Base-by-base conservation (phyloP, 2,797 vertebrate species). In the Danio choprae region DNA sequence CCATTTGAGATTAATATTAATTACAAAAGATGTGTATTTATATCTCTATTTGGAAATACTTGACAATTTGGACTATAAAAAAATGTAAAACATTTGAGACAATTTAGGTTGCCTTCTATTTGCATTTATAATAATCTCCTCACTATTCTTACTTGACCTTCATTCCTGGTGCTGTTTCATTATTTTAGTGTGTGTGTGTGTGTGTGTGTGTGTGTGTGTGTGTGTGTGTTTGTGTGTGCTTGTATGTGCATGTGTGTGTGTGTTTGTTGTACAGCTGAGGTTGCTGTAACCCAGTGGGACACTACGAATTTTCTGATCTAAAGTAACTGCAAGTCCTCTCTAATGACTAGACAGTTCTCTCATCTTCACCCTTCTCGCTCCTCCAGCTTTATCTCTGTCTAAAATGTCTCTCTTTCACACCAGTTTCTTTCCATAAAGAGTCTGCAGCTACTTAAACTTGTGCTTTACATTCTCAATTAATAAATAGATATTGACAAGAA, bases 321-420 rank as follows among this genome's bases (percentile, higher is more conserved):
- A 58, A 58, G 60, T 77, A 58, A 83, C 36, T 68, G 53, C 44
- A 40, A 60, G 63, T 55, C 55, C 59, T 71, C 56, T 74, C 50
- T 74, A 77, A 79, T 83, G 70, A 69, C 40, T 79, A 65, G 41
- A 72, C 55, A 63, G 40, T 40, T 83, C 77, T 67, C 71, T 70
- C 55, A 51, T 79, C 53, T 67, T 12, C 12, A 8, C 6, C 22
- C 16, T 20, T 29, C n/a, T 29, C 20, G 50, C 41, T 18, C 59
- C 65, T 16, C 18, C n/a, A 50, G 8, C 15, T 56, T 64, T 11
- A 22, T 62, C 38, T 46, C 9, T 79, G 50, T 62, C 38, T 82
- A 68, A 5, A 22, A 9, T 48, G 55, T 71, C 22, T 55, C 48
- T 55, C 18, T 4, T 44, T 74, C 38, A 7, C 50, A 15, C 16